phyloP scores from a whole-genome alignment of 2,113 vertebrate species.

The Phalacrocorax pelagicus region DNA sequence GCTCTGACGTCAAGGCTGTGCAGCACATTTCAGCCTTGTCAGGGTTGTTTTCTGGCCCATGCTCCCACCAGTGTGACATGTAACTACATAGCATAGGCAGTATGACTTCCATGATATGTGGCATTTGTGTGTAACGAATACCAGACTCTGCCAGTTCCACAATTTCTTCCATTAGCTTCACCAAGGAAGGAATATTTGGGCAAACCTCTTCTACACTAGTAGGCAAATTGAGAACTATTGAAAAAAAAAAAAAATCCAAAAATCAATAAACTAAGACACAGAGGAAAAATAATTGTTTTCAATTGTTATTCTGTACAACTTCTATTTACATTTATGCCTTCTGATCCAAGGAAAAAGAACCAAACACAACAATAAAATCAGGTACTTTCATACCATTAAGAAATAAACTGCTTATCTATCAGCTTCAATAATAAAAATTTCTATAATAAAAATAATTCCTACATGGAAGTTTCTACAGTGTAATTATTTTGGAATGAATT shows the following conservation, averaged over 20 bases:
- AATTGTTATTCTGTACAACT: not conserved
- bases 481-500: not conserved
- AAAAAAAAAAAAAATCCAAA: rapidly evolving
- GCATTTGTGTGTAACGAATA: slow-evolving; percentile 93
- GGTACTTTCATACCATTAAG: not conserved
- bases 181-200: slow-evolving; percentile 86
- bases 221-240: slow-evolving; percentile 82
- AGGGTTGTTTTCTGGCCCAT: slow-evolving; percentile 85
- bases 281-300: not conserved
- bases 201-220: slow-evolving; percentile 85
- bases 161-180: slow-evolving; percentile 91
- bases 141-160: slow-evolving; percentile 92
- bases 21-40: slow-evolving; percentile 83
- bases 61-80: slow-evolving; percentile 97
- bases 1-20: slow-evolving; percentile 88
- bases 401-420: not conserved
- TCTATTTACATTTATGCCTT: not conserved
- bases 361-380: not conserved
- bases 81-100: slow-evolving; percentile 95
- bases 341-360: not conserved
- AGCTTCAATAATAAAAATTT: not conserved
- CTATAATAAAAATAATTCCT: not conserved
- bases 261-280: not conserved
- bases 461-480: not conserved
- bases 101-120: slow-evolving; percentile 95